Evolutionary conservation across 1,140 invertebrate species (phyloP), one percentile per base, ranked within the genome.

Genomic region (Leptopilina boulardi): DNA sequence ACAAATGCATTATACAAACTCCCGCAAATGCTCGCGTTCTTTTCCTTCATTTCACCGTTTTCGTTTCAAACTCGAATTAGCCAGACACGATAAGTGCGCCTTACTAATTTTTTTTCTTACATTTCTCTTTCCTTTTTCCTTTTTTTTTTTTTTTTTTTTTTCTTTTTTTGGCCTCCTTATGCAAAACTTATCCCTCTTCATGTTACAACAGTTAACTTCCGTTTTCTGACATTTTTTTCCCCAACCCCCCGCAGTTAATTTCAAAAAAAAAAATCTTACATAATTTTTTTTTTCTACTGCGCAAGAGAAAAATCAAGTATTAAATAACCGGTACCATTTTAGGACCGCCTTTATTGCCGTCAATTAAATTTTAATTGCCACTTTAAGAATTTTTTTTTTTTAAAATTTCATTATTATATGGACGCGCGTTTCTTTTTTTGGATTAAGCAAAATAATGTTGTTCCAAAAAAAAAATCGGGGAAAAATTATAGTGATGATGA

Each of bases 361-460:
- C 15, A 66, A 66, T 66, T 66, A 66, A 66, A 66, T 66, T 66
- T 30, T 66, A 66, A 66, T 66, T 66, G 59, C 11, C 59, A 34
- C 59, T 66, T 34, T 15, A 66, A 66, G 2, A 38, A 34, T 34
- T 34, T 34, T 34, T n/a, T n/a, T n/a, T n/a, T n/a, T n/a, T n/a
- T n/a, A n/a, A n/a, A n/a, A 30, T 30, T 30, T 30, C 26, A 30
- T 30, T 30, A n/a, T n/a, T 34, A 34, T 34, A 34, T 2, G 30
- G 30, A 34, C 30, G 6, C 2, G 30, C 6, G 2, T 34, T 34
- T 34, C 6, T 34, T 34, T 34, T 34, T 34, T 34, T 34, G 30
- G 30, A 34, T 34, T 34, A 6, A 34, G 30, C 2, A 34, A 34
- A 34, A 34, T 3, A 34, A 34, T 3, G 30, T 34, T 34, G 2